A percentile compares a stretch with the other conserved stretches of the same genome.
Conservation (phyloP, 2,113 vertebrate species). For the Pelmatolapia mariae region DNA sequence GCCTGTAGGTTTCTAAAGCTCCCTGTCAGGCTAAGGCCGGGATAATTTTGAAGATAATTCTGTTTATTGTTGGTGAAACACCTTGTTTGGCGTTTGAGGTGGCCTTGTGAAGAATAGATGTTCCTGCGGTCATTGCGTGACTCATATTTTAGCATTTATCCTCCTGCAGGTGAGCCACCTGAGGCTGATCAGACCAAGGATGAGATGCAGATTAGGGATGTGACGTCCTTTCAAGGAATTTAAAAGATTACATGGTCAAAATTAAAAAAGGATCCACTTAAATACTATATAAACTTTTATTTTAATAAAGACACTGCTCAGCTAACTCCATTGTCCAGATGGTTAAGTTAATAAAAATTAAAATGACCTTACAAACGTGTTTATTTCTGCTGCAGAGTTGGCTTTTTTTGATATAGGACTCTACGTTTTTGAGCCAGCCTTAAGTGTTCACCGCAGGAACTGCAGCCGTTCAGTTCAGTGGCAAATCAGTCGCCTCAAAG, state of each 20-base stretch:
- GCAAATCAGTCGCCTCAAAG: background rate
- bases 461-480: background rate
- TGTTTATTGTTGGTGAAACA: background rate
- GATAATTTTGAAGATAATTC: background rate
- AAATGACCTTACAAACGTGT: fast-evolving
- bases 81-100: background rate
- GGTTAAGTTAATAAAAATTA: background rate
- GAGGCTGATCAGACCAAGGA: background rate
- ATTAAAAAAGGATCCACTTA: background rate
- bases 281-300: background rate
- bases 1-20: background rate
- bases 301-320: background rate
- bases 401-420: background rate
- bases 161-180: background rate
- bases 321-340: background rate
- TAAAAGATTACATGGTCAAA: background rate
- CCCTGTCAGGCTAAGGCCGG: background rate
- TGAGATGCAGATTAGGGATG: background rate
- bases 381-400: background rate
- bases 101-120: background rate
- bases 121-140: fast-evolving
- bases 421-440: background rate
- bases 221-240: background rate
- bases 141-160: background rate
- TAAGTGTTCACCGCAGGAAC: background rate